A percentile compares a stretch with the other conserved stretches of the same genome.
phyloP scores from a whole-genome alignment of 2,888 invertebrate species.

The Drosophila merina region DNA sequence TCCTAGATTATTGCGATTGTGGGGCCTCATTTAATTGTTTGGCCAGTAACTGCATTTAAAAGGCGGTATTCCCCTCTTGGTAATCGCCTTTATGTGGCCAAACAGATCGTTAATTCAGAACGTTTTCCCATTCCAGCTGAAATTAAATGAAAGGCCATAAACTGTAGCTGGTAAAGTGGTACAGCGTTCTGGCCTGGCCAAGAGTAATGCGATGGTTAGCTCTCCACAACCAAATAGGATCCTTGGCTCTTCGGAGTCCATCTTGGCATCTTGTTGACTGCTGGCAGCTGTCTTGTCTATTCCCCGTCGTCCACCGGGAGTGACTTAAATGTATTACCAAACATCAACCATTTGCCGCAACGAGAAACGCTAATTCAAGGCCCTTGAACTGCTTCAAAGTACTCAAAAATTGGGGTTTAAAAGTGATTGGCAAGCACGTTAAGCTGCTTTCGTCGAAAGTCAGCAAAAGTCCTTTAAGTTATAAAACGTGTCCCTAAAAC shows the following conservation, averaged over 20 bases:
- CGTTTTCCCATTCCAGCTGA: constrained; percentile 27
- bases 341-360: constrained; percentile 3
- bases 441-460: constrained; percentile 1
- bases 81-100: constrained; percentile 42
- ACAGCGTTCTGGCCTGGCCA: constrained; percentile 17
- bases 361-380: constrained; percentile 1
- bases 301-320: constrained; percentile 14
- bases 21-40: constrained; percentile 51
- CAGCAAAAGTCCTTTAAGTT: background rate
- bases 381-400: background rate
- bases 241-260: background rate
- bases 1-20: constrained; percentile 22
- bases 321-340: constrained; percentile 24
- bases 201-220: constrained; percentile 35
- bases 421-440: background rate
- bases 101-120: constrained; percentile 63
- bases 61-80: constrained; percentile 39
- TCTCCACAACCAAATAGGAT: background rate
- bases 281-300: constrained; percentile 36
- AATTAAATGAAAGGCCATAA: constrained; percentile 66
- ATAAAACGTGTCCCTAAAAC: constrained; percentile 18
- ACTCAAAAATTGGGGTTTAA: background rate
- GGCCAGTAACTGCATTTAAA: constrained; percentile 53
- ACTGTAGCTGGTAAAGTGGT: constrained; percentile 15
- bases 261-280: constrained; percentile 9